These are phyloP conservation scores for Anorthoa munda DNA, from an alignment of 2,888 invertebrate genomes.

Conservation along the genomic window DNA sequence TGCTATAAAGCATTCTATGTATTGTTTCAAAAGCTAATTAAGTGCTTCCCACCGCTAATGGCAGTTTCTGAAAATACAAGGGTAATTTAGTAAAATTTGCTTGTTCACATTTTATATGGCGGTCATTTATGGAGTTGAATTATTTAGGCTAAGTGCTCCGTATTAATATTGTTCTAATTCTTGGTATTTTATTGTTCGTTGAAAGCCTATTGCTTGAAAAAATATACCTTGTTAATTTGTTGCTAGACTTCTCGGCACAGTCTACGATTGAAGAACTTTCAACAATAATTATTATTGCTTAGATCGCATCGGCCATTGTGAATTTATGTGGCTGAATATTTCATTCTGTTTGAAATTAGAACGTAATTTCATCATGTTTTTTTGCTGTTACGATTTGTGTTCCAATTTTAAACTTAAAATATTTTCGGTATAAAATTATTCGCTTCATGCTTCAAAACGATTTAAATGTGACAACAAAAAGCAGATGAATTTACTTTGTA, in stretches of 20 bases:
- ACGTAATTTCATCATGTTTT: neutral
- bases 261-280: neutral
- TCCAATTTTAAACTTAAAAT: neutral
- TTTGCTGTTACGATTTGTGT: neutral
- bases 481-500: slow-evolving; percentile 17
- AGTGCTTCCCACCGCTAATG: slow-evolving; percentile 52
- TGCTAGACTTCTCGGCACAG: neutral
- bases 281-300: too few relatives aligned
- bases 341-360: slow-evolving; percentile 2
- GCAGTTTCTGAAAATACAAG: slow-evolving; percentile 48
- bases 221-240: neutral
- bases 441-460: neutral
- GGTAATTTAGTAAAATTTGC: slow-evolving; percentile 33
- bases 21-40: slow-evolving; percentile 63
- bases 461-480: slow-evolving; percentile 14
- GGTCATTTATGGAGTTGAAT: slow-evolving; percentile 20
- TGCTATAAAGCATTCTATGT: slow-evolving; percentile 39
- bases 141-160: slow-evolving; percentile 5
- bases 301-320: neutral
- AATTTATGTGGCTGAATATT: neutral
- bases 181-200: slow-evolving; percentile 9
- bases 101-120: slow-evolving; percentile 21
- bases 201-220: neutral
- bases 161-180: slow-evolving; percentile 11
- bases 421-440: neutral